A percentile compares a stretch with the other conserved stretches of the same genome.
Evolutionary conservation across 2,888 invertebrate species (phyloP).

Genomic region (Hololepta plana): DNA sequence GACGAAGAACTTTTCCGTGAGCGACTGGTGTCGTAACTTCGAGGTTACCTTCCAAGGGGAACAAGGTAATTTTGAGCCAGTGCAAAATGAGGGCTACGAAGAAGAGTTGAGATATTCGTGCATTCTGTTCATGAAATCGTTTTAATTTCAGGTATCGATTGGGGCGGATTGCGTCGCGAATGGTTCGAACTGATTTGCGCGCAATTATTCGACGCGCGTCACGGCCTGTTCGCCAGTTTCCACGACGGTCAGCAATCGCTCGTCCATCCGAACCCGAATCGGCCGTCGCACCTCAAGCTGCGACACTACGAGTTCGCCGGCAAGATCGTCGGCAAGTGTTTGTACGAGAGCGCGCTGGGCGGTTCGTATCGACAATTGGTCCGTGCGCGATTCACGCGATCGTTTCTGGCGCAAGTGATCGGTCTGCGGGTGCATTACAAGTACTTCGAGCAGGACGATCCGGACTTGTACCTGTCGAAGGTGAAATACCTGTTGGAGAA

Average conservation of each 20-base stretch:
- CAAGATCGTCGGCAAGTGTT: conserved; percentile 82
- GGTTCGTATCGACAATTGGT: conserved; percentile 79
- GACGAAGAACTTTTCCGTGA: conserved; percentile 66
- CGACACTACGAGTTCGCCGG: conserved; percentile 89
- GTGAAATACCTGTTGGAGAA: conserved; percentile 85
- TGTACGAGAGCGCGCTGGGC: conserved; percentile 84
- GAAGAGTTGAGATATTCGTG: neutral
- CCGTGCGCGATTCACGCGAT: conserved; percentile 75
- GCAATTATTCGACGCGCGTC: conserved; percentile 67
- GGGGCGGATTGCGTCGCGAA: conserved; percentile 85
- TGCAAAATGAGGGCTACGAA: neutral
- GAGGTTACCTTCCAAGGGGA: conserved; percentile 89
- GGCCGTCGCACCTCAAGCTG: conserved; percentile 60
- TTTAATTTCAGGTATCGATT: conserved; percentile 56
- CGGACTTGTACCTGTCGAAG: conserved; percentile 82
- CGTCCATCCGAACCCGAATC: conserved; percentile 73
- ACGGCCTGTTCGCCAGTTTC: conserved; percentile 70
- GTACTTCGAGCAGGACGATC: conserved; percentile 94
- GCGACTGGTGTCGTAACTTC: conserved; percentile 89
- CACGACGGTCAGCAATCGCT: conserved; percentile 73
- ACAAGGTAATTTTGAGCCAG: conserved; percentile 43
- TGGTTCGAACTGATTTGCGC: conserved; percentile 88
- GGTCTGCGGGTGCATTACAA: conserved; percentile 85
- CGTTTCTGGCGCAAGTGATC: conserved; percentile 87
- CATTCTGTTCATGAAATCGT: too few relatives aligned